Base-by-base conservation (phyloP, 2,888 invertebrate species). In the Crocallis elinguaria region DNA sequence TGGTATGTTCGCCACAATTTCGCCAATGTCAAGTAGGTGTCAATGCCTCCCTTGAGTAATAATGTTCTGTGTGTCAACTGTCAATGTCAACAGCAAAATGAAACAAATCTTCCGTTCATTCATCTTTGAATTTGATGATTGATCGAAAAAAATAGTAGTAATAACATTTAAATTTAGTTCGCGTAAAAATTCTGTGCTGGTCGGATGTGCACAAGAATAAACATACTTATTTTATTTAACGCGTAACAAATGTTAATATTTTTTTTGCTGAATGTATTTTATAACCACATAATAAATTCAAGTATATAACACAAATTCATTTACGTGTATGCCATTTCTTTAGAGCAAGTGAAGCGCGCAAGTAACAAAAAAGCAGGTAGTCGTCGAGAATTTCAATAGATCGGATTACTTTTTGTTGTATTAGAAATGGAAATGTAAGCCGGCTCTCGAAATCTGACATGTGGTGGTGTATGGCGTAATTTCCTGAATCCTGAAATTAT, bases 351-450 rank as follows among this genome's bases (percentile, higher is more conserved):
- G n/a, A 49, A 29, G 32, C 8, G 43, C 21, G 41, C 16, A 19
- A 11, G 27, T 14, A 13, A 38, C 12, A 27, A 49, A 32, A 46
- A 43, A 53, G 42, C 56, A 60, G 60, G 62, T 60, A 58, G 57
- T 37, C 16, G 57, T 37, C 16, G 9, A 16, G 23, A 30, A 33
- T 29, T 54, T 53, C 7, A 42, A 7, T 19, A 41, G 6, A 42
- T 45, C 46, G 48, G 17, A 36, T 29, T 37, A 27, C 33, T 53
- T 56, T 48, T 50, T 49, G 49, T 43, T 39, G 48, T 50, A 37
- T 35, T 29, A 33, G 30, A 45, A n/a, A n/a, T n/a, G n/a, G n/a
- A n/a, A n/a, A n/a, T n/a, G 45, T 13, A 46, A 13, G 12, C 36
- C 39, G 43, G 50, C 21, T 12, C n/a, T 36, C 29, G 9, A 9